Conservation (phyloP, 2,113 vertebrate genomes). For the Catharus fuscescens region DNA sequence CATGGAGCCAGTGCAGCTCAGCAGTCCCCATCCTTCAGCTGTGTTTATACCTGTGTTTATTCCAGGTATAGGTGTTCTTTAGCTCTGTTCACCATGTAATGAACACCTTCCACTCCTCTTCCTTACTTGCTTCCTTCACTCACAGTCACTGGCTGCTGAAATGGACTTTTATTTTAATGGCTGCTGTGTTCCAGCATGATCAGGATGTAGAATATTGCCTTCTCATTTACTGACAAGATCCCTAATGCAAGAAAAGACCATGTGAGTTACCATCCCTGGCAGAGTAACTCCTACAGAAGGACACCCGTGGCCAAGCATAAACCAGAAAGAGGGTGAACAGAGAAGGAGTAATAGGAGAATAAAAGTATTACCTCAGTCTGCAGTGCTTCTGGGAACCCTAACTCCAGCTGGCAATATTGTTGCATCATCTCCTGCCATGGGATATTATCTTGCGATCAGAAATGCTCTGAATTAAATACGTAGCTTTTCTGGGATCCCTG, state of each 20-base stretch:
- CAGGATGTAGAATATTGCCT: neutral
- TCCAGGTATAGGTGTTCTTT: neutral
- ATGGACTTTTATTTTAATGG: neutral
- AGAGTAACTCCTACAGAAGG: neutral
- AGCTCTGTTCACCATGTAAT: neutral
- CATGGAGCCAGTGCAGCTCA: neutral
- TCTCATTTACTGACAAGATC: neutral
- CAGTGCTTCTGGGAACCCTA: slow-evolving; percentile 5
- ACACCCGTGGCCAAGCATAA: neutral
- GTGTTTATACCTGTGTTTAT: neutral
- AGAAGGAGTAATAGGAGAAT: neutral
- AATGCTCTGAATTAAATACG: slow-evolving; percentile 28
- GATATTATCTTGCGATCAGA: slow-evolving; percentile 27
- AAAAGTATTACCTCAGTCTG: slow-evolving; percentile 24
- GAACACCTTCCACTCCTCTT: neutral
- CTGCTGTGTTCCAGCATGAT: neutral
- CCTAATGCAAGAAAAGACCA: neutral
- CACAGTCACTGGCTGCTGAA: neutral
- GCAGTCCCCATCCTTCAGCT: neutral
- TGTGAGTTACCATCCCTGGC: neutral
- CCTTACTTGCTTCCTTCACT: neutral
- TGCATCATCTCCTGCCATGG: slow-evolving; percentile 30
- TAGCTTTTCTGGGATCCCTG: slow-evolving; percentile 34
- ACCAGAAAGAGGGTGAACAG: neutral
- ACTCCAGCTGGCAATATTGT: slow-evolving; percentile 12